Percentiles rank a stretch among this genome's conserved stretches.
Conservation (phyloP, 2,888 invertebrate genomes). For the Apantesis nais region DNA sequence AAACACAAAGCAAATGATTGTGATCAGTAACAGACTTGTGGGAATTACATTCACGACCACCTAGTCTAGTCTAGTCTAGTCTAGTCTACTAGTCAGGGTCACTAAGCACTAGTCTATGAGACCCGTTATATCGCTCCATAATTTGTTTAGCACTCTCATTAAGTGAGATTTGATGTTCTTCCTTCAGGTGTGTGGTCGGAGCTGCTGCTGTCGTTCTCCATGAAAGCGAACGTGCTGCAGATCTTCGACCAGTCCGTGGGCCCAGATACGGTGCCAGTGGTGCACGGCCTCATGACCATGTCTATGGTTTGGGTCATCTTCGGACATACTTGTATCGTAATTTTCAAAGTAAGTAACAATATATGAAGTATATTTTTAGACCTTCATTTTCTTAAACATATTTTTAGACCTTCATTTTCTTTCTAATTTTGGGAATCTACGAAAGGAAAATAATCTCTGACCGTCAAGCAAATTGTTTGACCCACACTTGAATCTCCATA, state of each 20-base stretch:
- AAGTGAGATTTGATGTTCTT: not conserved
- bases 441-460: no score
- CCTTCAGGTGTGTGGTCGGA: conserved; percentile 87
- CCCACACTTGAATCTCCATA: not conserved
- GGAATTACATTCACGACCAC: not conserved
- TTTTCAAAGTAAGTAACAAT: conserved; percentile 86
- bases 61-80: no score
- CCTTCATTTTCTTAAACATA: not conserved
- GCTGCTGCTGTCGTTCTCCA: conserved; percentile 91
- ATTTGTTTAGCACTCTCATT: not conserved
- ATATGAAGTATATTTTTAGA: not conserved
- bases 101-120: not conserved
- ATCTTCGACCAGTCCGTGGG: conserved; percentile 92
- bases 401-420: not conserved
- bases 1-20: no score
- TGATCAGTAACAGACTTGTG: not conserved
- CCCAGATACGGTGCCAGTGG: conserved; percentile 91
- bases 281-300: conserved; percentile 88
- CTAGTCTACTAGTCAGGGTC: not conserved
- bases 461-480: no score
- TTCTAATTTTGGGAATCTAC: not conserved
- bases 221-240: conserved; percentile 91
- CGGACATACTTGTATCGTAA: conserved; percentile 91
- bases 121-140: not conserved
- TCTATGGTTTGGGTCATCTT: conserved; percentile 90